Evolutionary conservation across 1,140 invertebrate genomes (phyloP).

Genomic region (Homalodisca vitripennis): DNA sequence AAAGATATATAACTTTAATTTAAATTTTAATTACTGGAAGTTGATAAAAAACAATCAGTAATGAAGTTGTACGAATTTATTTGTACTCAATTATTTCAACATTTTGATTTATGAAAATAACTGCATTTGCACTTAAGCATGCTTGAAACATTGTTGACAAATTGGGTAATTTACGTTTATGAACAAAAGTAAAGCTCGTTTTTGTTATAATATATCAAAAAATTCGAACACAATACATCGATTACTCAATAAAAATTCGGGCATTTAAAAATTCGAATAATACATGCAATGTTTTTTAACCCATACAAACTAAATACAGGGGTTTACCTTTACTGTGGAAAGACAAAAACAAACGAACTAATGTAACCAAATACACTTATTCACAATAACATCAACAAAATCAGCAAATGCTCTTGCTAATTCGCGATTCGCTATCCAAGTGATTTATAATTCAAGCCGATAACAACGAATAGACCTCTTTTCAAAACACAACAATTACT

Average conservation of each 20-base stretch:
- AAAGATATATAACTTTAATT: no score
- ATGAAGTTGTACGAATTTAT: no score
- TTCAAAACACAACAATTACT: not conserved
- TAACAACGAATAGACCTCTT: not conserved
- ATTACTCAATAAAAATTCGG: not conserved
- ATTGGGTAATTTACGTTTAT: not conserved
- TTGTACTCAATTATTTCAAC: no score
- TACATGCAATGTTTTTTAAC: not conserved
- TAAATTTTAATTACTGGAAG: no score
- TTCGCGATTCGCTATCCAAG: not conserved
- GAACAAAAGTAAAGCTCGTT: not conserved
- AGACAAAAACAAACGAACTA: not conserved
- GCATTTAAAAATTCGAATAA: not conserved
- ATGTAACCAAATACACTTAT: not conserved
- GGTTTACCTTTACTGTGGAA: not conserved
- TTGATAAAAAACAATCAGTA: no score
- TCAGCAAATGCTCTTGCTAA: not conserved
- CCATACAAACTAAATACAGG: not conserved
- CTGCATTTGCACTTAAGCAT: not conserved
- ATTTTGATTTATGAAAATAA: not conserved
- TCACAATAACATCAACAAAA: not conserved
- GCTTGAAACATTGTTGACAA: not conserved
- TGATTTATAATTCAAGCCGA: not conserved
- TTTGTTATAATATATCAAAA: not conserved
- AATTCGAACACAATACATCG: not conserved